A percentile compares a stretch with the other conserved stretches of the same genome.
Conservation (phyloP, 2,888 invertebrate genomes). For the Leucophenga montana region DNA sequence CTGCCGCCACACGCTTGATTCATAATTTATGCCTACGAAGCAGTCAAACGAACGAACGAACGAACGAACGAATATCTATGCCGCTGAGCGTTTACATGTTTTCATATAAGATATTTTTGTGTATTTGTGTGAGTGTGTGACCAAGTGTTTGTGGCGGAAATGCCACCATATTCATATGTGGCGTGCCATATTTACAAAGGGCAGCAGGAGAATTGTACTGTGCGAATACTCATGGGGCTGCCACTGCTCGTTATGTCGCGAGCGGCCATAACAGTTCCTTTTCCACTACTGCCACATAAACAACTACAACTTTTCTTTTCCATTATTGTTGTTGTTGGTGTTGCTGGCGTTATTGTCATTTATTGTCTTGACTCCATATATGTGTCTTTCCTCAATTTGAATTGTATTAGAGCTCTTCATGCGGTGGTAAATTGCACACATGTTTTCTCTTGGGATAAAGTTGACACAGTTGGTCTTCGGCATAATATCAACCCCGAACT, state of each 20-base stretch:
- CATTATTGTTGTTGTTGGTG: conserved; percentile 12
- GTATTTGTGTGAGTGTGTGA: conserved; percentile 52
- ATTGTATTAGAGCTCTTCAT: conserved; percentile 45
- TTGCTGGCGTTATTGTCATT: conserved; percentile 59
- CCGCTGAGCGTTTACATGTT: too few species aligned
- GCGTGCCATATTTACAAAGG: conserved; percentile 29
- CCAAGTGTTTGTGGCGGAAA: conserved; percentile 50
- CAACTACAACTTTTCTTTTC: conserved; percentile 39
- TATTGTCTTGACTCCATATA: conserved; percentile 51
- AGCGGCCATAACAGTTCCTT: conserved; percentile 60
- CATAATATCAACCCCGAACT: neutral
- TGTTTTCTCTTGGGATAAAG: conserved; percentile 53
- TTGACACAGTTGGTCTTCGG: neutral
- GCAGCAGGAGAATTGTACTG: conserved; percentile 25
- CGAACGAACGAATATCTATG: conserved; percentile 4
- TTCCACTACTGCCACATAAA: conserved; percentile 65
- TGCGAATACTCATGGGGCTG: conserved; percentile 37
- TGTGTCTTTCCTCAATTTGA: conserved; percentile 32
- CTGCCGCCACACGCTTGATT: conserved; percentile 53
- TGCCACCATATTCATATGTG: conserved; percentile 59
- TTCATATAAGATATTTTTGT: too few species aligned
- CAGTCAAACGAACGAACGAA: conserved; percentile 16
- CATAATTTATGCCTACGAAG: conserved; percentile 64
- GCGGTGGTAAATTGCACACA: conserved; percentile 68
- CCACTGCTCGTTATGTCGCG: conserved; percentile 45